Evolutionary conservation across 2,113 vertebrate species (phyloP), one percentile per base, ranked within the genome.

Genomic region (Pardalotus punctatus): DNA sequence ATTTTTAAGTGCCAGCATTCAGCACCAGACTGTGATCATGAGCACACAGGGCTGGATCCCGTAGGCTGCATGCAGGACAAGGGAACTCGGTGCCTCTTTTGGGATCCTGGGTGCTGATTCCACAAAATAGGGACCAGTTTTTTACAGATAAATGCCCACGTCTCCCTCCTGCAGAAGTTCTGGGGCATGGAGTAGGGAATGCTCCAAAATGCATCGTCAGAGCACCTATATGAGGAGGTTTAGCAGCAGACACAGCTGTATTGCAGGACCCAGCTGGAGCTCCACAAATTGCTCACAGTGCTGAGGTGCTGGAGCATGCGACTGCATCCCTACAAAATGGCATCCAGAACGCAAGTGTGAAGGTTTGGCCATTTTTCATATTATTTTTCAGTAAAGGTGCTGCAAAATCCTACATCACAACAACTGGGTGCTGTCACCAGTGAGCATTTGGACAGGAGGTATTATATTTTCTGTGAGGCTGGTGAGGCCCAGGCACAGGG

Each of bases 231-330:
- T 3, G 3, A 1, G 23, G 42, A 76, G 36, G 38, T 17, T 48
- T 9, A 40, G 56, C 47, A 88, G 86, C 31, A 90, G 72, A 21
- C 35, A 28, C 47, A 65, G 62, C 67, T 69, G 51, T 31, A 13
- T 1, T 31, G 42, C 36, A 58, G 48, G 60, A 17, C 15, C 23
- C 74, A 77, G 33, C 61, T 74, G 81, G 65, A 67, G 21, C 18
- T 76, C 53, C 69, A 73, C 22, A 12, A 58, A 33, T 7, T 36
- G 24, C 73, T 53, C 57, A 33, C 33, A 29, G 13, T 2, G 16
- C 33, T 12, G 15, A 67, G 36, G 22, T 28, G 65, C 24, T 82
- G 62, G 56, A 81, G 31, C 9, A 25, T 0, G 8, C 0, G 2
- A 13, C 54, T 69, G 1, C 1, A 22, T 9, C 66, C 47, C 24